Evolutionary conservation across 1,140 invertebrate genomes (phyloP).

Genomic region (Bombus sylvicola): DNA sequence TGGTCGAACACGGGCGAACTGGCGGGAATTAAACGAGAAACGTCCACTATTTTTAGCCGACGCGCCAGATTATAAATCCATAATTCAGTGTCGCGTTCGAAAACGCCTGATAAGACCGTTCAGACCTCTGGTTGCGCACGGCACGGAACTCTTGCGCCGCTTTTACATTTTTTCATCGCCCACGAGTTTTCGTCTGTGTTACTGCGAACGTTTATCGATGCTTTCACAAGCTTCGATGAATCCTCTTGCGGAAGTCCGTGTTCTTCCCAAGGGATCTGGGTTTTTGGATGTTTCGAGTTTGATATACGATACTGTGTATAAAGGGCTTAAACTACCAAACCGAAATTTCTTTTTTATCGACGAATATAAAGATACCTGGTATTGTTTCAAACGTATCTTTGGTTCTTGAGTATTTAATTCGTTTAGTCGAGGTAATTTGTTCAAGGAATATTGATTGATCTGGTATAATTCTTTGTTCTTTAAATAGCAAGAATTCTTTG

Average conservation of each 20-base stretch:
- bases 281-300: background rate
- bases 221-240: background rate
- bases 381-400: too few species aligned
- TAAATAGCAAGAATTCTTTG: background rate
- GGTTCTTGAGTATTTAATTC: too few species aligned
- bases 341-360: background rate
- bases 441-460: background rate
- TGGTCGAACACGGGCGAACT: background rate
- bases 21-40: slow-evolving; percentile 17
- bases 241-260: background rate
- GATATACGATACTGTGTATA: background rate
- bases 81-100: slow-evolving; percentile 46
- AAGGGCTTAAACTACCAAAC: background rate
- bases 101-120: slow-evolving; percentile 39
- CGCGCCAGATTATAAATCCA: slow-evolving; percentile 51
- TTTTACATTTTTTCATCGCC: background rate
- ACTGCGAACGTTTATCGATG: background rate
- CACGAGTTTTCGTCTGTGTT: background rate
- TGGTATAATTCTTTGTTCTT: background rate
- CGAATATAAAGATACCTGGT: too few species aligned
- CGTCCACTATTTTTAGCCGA: background rate
- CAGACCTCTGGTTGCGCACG: background rate
- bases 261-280: background rate
- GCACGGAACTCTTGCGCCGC: background rate
- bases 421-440: background rate